Percentiles rank a stretch among this genome's conserved stretches.
Conservation (phyloP, 2,888 invertebrate species). For the Pharmacophagus antenor region DNA sequence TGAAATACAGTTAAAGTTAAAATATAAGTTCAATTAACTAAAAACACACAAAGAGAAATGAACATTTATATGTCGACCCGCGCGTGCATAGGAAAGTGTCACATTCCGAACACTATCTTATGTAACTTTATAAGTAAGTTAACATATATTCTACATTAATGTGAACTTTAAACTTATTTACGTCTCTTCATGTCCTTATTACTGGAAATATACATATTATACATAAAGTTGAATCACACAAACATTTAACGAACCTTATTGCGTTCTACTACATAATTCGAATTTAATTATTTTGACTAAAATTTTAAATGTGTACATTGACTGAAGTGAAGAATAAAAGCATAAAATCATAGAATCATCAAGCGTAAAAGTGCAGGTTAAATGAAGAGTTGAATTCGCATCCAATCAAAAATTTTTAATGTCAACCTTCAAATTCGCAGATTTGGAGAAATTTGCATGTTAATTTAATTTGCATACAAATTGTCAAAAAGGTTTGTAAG, state of each 20-base stretch:
- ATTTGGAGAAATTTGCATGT: constrained; percentile 3
- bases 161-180: constrained; percentile 13
- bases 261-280: no score
- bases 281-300: no score
- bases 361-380: neutral
- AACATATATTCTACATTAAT: constrained; percentile 18
- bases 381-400: neutral
- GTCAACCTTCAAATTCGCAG: neutral
- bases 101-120: constrained; percentile 35
- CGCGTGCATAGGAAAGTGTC: constrained; percentile 46
- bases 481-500: constrained; percentile 9
- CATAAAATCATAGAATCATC: neutral
- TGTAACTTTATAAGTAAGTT: constrained; percentile 28
- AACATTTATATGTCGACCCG: constrained; percentile 32
- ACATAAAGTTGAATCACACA: neutral
- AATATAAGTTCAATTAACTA: neutral
- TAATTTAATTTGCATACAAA: constrained; percentile 17
- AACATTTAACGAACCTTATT: neutral
- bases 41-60: neutral
- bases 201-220: neutral
- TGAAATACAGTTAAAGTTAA: neutral
- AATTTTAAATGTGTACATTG: no score
- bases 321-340: neutral
- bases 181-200: constrained; percentile 10
- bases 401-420: neutral